Evolutionary conservation across 1,140 invertebrate genomes (phyloP), one percentile per base, ranked within the genome.

Genomic region (Pygmarrhopalites habei): DNA sequence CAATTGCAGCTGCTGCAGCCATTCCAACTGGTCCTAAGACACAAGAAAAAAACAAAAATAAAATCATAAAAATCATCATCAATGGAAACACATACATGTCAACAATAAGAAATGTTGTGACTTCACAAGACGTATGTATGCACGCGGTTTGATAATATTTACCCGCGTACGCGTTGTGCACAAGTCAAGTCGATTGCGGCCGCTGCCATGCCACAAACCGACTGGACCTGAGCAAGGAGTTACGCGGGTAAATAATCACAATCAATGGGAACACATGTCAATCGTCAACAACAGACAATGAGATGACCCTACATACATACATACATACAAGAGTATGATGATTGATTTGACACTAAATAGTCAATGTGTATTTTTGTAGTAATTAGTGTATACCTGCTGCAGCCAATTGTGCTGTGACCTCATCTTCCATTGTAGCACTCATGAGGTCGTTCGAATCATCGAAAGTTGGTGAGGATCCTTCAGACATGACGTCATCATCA

Each of bases 21-120:
- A 98, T 92, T 25, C 95, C 94, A 61, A 96, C 88, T 0, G 94
- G 92, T 61, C 92, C 90, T 93, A n/a, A n/a, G n/a, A n/a, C n/a
- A n/a, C n/a, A n/a, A n/a, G n/a, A n/a, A n/a, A n/a, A n/a, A n/a
- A n/a, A n/a, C n/a, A n/a, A n/a, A n/a, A n/a, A n/a, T n/a, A n/a
- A n/a, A n/a, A n/a, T n/a, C n/a, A n/a, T n/a, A n/a, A n/a, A n/a
- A n/a, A n/a, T n/a, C n/a, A n/a, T n/a, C n/a, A n/a, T n/a, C n/a
- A n/a, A n/a, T n/a, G n/a, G n/a, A n/a, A n/a, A n/a, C n/a, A n/a
- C n/a, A n/a, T n/a, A n/a, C n/a, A n/a, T n/a, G n/a, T n/a, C n/a
- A n/a, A n/a, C n/a, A n/a, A n/a, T n/a, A n/a, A n/a, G n/a, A n/a
- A n/a, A n/a, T n/a, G n/a, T n/a, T n/a, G n/a, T n/a, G n/a, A n/a